A percentile compares a stretch with the other conserved stretches of the same genome.
Evolutionary conservation across 2,113 vertebrate species (phyloP).

Genomic region (Python bivittatus): DNA sequence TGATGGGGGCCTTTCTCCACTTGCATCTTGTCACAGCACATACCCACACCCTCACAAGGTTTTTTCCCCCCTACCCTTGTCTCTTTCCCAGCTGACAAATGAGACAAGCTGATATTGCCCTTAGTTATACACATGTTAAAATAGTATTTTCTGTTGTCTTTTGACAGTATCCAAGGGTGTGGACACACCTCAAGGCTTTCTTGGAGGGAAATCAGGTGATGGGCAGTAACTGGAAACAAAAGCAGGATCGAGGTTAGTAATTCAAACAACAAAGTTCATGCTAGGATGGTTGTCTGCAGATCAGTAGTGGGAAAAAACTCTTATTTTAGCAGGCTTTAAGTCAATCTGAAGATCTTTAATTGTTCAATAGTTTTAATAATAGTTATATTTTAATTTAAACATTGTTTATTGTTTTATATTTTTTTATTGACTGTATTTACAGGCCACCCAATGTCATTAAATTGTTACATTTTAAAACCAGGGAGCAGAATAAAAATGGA

Average conservation of each 20-base stretch:
- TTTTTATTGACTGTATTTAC: background rate
- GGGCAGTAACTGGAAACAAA: background rate
- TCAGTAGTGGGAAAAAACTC: background rate
- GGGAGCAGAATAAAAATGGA: background rate
- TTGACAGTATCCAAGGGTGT: background rate
- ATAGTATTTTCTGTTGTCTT: background rate
- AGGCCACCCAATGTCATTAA: background rate
- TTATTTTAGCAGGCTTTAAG: background rate
- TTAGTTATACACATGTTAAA: background rate
- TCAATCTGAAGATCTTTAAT: background rate
- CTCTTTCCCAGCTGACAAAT: background rate
- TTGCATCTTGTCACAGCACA: background rate
- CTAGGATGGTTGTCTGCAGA: background rate
- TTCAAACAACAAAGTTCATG: background rate
- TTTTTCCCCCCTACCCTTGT: rapidly evolving
- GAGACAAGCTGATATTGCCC: background rate
- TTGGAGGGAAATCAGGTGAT: background rate
- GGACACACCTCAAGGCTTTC: background rate
- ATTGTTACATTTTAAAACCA: background rate
- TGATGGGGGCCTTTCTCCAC: background rate
- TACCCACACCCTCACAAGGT: background rate
- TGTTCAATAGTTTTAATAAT: background rate
- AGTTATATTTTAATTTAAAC: background rate
- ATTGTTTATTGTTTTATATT: background rate
- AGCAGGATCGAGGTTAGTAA: background rate